Base-by-base conservation (phyloP, 2,113 vertebrate species). In the Arenaria interpres region DNA sequence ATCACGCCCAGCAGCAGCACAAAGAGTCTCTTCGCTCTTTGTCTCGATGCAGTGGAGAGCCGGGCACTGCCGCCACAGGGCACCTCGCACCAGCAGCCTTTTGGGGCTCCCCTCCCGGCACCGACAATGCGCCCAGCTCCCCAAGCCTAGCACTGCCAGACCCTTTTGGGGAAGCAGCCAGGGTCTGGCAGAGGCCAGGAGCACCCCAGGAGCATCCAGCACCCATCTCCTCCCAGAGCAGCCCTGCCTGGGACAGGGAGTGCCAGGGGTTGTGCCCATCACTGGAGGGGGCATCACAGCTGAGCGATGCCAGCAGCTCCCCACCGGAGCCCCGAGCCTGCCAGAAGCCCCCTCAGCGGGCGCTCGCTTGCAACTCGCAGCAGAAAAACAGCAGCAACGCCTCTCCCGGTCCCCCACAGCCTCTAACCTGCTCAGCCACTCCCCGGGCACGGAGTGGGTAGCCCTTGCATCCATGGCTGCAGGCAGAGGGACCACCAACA, bases 11-110 rank as follows among this genome's bases (percentile, higher is more conserved):
- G 80, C 56, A 56, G 80, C 68, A 32, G 76, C 83, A 91, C 83
- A 91, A 81, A 87, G 83, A 81, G 75, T 54, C n/a, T 41, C 67
- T 37, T 45, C 53, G 9, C 46, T 46, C 89, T 91, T 91, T 91
- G 89, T 91, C 68, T 80, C 21, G 2, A 32, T 14, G 4, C 30
- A 0, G 59, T 13, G 30, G n/a, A 48, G n/a, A 72, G 57, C 19
- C 3, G 16, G 57, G 39, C 19, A 30, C 57, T 54, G 56, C 63
- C 4, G 28, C 67, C 3, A 2, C 60, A 57, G 72, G 30, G 41
- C 48, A 14, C n/a, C 23, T 16, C 24, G 0, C 7, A 5, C 35
- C 50, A 10, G 51, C 5, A 2, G 32, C 81, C 23, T 72, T 21
- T 51, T 3, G 23, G 51, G 74, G 54, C n/a, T 41, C 48, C 12